phyloP scores from a whole-genome alignment of 2,797 vertebrate genomes.

The Clarias fuscus region DNA sequence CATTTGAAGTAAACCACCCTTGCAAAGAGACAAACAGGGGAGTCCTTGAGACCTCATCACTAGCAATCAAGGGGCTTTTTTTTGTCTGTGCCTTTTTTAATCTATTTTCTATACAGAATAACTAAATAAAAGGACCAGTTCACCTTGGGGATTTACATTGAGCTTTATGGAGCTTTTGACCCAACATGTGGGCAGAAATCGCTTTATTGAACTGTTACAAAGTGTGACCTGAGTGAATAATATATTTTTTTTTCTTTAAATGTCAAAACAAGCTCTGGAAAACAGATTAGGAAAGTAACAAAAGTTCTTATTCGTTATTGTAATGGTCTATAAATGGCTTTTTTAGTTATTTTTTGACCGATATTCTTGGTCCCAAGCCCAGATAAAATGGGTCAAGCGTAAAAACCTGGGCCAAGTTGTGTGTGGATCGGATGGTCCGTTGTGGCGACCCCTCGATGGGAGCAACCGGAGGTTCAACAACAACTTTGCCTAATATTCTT shows the following conservation, averaged over 20 bases:
- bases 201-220: slow-evolving; percentile 20
- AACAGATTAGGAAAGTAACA: neutral
- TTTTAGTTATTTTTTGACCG: neutral
- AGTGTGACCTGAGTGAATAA: slow-evolving; percentile 8
- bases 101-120: slow-evolving; percentile 43
- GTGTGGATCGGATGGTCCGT: too few relatives aligned
- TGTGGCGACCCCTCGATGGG: too few relatives aligned
- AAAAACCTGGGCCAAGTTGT: too few relatives aligned
- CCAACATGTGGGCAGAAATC: slow-evolving; percentile 7
- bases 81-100: slow-evolving; percentile 17
- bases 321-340: too few relatives aligned
- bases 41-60: slow-evolving; percentile 40
- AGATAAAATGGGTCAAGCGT: too few relatives aligned
- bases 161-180: slow-evolving; percentile 43
- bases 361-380: too few relatives aligned
- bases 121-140: slow-evolving; percentile 49
- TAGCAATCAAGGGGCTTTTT: slow-evolving; percentile 43
- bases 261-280: slow-evolving; percentile 2
- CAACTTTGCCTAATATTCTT: neutral
- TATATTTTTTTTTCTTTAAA: neutral
- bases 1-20: slow-evolving; percentile 12
- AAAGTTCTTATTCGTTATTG: neutral
- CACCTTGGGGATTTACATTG: slow-evolving; percentile 47
- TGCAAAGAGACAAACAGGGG: slow-evolving; percentile 38
- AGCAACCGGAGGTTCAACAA: too few relatives aligned